Evolutionary conservation across 2,797 vertebrate species (phyloP).

Genomic region (Schizopygopsis pylzovi): DNA sequence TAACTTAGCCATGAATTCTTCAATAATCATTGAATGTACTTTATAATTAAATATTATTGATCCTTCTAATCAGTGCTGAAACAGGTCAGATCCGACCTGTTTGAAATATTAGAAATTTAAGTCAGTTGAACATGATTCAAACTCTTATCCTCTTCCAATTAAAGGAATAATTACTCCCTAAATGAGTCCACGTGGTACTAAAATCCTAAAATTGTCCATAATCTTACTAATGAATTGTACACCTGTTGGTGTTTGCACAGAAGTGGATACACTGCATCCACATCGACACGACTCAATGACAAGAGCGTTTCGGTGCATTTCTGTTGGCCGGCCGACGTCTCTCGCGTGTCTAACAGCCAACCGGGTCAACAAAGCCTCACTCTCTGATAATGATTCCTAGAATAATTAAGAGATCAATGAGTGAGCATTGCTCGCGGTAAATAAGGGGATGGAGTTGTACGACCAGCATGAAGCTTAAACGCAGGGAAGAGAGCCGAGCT

Average conservation of each 20-base stretch:
- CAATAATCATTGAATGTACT: not conserved
- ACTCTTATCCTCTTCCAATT: not conserved
- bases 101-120: not conserved
- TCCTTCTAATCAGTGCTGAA: not conserved
- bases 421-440: constrained; percentile 41
- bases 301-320: constrained; percentile 1
- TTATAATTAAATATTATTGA: not conserved
- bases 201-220: not conserved
- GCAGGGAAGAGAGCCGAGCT: constrained; percentile 41
- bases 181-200: not conserved
- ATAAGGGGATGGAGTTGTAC: constrained; percentile 53
- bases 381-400: constrained; percentile 63
- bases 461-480: constrained; percentile 17
- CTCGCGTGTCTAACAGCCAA: constrained; percentile 28
- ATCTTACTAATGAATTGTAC: constrained; percentile 37
- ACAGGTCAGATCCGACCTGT: not conserved
- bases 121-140: not conserved
- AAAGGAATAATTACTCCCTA: not conserved
- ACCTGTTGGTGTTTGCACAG: constrained; percentile 14
- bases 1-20: not conserved
- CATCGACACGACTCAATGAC: not conserved
- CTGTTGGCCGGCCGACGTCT: constrained; percentile 8
- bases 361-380: constrained; percentile 32
- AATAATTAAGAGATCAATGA: constrained; percentile 67
- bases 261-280: constrained; percentile 12